Conservation (phyloP, 2,113 vertebrate genomes). For the human region GRCh38 chr18:10854001-10854500, state of each 20-base stretch:
- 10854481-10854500: not conserved
- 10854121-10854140: not conserved
- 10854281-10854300: not conserved
- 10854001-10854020: not conserved
- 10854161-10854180: not conserved
- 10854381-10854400: not conserved
- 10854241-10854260: not conserved
- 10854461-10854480: not conserved
- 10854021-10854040: accelerated
- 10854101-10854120: not conserved
- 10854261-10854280: not conserved
- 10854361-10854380: not conserved
- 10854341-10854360: not conserved
- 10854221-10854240: not conserved
- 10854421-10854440: not conserved
- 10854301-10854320: not conserved
- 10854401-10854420: not conserved
- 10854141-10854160: not conserved
- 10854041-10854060: not conserved
- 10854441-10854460: not conserved
- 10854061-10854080: not conserved
- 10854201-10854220: not conserved
- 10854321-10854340: not conserved
- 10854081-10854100: not conserved
- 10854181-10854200: not conserved